phyloP scores from a whole-genome alignment of 2,797 vertebrate species.

The Channallabes apus region DNA sequence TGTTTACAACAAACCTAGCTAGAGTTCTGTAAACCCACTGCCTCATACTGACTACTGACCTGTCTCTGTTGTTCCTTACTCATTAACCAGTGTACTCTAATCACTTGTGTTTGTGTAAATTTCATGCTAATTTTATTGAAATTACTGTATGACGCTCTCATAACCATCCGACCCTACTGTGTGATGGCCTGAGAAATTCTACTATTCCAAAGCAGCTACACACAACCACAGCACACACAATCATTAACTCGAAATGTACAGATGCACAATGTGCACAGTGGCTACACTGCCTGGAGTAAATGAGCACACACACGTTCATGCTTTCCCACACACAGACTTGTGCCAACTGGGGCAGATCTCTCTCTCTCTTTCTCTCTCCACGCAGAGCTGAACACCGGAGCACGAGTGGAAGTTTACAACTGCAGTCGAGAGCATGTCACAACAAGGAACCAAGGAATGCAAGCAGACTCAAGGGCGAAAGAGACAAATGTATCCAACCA shows the following conservation, averaged over 20 bases:
- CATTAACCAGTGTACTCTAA: constrained; percentile 35
- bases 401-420: constrained; percentile 23
- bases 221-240: neutral
- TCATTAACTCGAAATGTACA: neutral
- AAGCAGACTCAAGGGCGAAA: neutral
- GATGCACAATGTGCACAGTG: neutral
- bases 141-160: constrained; percentile 2
- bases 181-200: neutral
- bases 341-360: constrained; percentile 24
- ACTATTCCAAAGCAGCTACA: neutral
- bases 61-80: constrained; percentile 24
- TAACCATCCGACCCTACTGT: constrained; percentile 15
- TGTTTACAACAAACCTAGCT: neutral
- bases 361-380: neutral
- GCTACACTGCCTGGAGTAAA: constrained; percentile 6
- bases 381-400: neutral
- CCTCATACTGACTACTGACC: neutral
- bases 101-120: constrained; percentile 22
- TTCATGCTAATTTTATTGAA: constrained; percentile 28
- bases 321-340: constrained; percentile 18
- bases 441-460: constrained; percentile 35
- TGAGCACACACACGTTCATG: constrained; percentile 18
- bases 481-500: constrained; percentile 24
- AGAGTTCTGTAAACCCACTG: neutral
- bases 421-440: constrained; percentile 18